Conservation (phyloP, 1,140 invertebrate genomes). For the Phymorhynchus buccinoides region DNA sequence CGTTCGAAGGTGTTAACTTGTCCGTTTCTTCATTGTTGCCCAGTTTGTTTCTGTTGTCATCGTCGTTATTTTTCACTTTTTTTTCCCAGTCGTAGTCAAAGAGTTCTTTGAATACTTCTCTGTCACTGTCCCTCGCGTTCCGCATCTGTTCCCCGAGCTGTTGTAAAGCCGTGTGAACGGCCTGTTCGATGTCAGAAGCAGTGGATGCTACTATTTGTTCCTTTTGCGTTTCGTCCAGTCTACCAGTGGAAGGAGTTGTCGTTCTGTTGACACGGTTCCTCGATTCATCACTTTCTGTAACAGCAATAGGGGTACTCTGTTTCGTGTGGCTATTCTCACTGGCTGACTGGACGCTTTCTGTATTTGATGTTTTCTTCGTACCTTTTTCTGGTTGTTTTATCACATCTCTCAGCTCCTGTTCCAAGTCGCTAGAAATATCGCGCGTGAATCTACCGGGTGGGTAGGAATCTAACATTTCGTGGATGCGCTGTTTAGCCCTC, state of each 20-base stretch:
- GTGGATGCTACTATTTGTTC: neutral
- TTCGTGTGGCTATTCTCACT: neutral
- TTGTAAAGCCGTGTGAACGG: neutral
- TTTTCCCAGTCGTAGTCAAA: neutral
- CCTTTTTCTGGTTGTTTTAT: neutral
- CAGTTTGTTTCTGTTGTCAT: neutral
- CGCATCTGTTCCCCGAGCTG: neutral
- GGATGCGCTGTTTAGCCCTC: neutral
- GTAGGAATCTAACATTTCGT: slow-evolving; percentile 16
- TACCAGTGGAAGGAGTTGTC: neutral
- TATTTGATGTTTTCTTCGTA: neutral
- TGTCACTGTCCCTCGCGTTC: neutral
- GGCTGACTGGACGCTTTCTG: neutral
- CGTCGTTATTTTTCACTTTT: neutral
- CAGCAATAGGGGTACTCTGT: neutral
- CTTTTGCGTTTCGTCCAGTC: neutral
- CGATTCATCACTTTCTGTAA: neutral
- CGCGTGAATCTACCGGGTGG: neutral
- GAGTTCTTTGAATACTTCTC: neutral
- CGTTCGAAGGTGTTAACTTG: neutral
- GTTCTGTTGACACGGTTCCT: neutral
- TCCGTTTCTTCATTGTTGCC: neutral
- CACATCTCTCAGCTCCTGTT: neutral
- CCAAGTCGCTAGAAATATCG: neutral
- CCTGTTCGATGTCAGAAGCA: neutral